Evolutionary conservation across 2,113 vertebrate species (phyloP).

Genomic region (Theristicus caerulescens): DNA sequence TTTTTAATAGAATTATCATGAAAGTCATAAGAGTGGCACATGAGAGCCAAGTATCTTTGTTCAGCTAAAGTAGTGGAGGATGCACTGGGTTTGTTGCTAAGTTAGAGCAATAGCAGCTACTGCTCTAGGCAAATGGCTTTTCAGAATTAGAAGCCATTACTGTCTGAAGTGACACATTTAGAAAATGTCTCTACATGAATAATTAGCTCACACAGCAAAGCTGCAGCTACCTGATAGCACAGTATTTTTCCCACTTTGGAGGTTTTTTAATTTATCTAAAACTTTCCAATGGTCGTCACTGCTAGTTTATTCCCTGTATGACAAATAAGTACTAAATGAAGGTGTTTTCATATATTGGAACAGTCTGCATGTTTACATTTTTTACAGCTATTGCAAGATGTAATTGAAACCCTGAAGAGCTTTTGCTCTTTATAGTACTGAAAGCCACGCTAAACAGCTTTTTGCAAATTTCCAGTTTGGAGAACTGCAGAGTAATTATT

Average conservation of each 20-base stretch:
- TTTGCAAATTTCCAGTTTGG: not conserved
- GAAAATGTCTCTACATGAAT: not conserved
- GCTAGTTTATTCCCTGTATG: not conserved
- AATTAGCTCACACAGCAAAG: conserved; percentile 2
- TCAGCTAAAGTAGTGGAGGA: not conserved
- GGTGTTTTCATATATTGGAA: conserved; percentile 7
- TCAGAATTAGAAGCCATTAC: conserved; percentile 50
- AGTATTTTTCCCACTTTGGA: not conserved
- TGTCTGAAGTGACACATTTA: conserved; percentile 16
- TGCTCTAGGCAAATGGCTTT: conserved; percentile 28
- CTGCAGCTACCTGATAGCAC: conserved; percentile 15
- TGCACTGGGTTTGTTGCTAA: not conserved
- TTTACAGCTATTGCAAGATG: conserved; percentile 19
- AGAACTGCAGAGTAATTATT: conserved; percentile 1
- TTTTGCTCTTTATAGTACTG: not conserved
- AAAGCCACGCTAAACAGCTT: not conserved
- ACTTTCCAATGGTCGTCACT: not conserved
- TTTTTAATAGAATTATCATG: not conserved
- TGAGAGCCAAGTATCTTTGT: not conserved
- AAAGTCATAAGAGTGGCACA: not conserved
- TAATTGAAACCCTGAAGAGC: conserved; percentile 25
- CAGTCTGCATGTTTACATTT: conserved; percentile 28
- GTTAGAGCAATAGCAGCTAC: not conserved
- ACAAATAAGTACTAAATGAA: not conserved
- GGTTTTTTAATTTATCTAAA: not conserved